Base-by-base conservation (phyloP, 2,888 invertebrate species). In the Tortricodes alternella region DNA sequence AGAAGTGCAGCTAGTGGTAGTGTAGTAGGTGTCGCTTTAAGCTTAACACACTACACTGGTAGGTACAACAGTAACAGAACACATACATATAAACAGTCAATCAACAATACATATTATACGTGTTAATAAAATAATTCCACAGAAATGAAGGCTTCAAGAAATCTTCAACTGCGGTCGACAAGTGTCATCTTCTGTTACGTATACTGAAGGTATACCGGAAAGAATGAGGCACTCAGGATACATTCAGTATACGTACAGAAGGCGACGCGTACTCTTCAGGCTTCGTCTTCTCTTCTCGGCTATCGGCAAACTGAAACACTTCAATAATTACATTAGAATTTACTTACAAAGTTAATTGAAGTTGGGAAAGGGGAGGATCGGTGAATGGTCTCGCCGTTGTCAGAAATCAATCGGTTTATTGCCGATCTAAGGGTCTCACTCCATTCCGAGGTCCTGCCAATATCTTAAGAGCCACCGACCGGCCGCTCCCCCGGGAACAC, bases 131-230 rank as follows among this genome's bases (percentile, higher is more conserved):
- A 48, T 43, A 43, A 19, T 5, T 55, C 15, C 37, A 44, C 56
- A 56, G 56, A 21, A 37, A 15, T 38, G 24, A 49, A 13, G 8
- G 13, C 64, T 71, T 73, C 64, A 44, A 63, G 64, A 59, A 59
- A 59, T 61, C 61, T 34, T 59, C 63, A 61, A 68, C 65, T 62
- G 63, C 67, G 89, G 94, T 77, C 86, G 94, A 85, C 82, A 85
- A 91, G 96, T 97, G 96, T 94, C 94, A 94, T 96, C 96, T 97
- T 97, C 96, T 97, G 97, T 97, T 97, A 98, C 97, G 97, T 98
- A 98, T 98, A 97, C 97, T 97, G 97, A 97, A 97, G 97, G 97
- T 98, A 98, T 97, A 97, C 97, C 97, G 97, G 97, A 97, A 95
- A 96, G 94, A 90, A 88, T 90, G 93, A 94, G 92, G 95, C 97